Percentiles rank a stretch among this genome's conserved stretches.
Evolutionary conservation across 2,113 vertebrate genomes (phyloP).

Genomic region (Thymallus thymallus): DNA sequence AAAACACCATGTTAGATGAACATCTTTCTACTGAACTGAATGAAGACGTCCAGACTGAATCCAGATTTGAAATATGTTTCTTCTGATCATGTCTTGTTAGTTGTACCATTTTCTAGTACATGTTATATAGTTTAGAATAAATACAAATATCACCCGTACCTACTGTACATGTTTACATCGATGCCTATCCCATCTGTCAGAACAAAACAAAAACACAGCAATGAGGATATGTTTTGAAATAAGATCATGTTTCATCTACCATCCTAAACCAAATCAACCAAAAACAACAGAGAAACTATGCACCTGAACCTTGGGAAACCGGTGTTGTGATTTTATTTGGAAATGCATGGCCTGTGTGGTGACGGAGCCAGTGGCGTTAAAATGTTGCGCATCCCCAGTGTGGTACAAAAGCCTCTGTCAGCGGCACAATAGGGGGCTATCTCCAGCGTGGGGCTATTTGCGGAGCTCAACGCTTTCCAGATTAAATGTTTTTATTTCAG

Average conservation of each 20-base stretch:
- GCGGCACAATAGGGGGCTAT: slow-evolving; percentile 44
- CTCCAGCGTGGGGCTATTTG: slow-evolving; percentile 29
- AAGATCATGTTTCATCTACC: background rate
- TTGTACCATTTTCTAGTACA: background rate
- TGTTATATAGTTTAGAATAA: background rate
- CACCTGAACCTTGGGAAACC: slow-evolving; percentile 51
- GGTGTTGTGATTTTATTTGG: slow-evolving; percentile 51
- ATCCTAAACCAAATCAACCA: background rate
- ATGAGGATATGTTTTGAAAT: background rate
- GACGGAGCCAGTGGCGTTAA: slow-evolving; percentile 51
- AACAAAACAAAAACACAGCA: background rate
- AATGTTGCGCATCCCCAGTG: slow-evolving; percentile 36
- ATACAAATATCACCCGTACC: background rate
- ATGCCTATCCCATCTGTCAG: slow-evolving; percentile 3
- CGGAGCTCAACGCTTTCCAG: slow-evolving; percentile 35
- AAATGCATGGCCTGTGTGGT: slow-evolving; percentile 40
- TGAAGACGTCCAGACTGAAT: no score
- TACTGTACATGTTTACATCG: background rate
- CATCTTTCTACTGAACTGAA: background rate
- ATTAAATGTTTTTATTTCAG: slow-evolving; percentile 12
- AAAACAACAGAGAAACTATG: slow-evolving; percentile 20
- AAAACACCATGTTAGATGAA: background rate
- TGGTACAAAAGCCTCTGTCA: slow-evolving; percentile 50
- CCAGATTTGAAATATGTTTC: no score
- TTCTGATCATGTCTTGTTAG: background rate